Conservation (phyloP, 2,797 vertebrate species). For the Enteromius treurensis region DNA sequence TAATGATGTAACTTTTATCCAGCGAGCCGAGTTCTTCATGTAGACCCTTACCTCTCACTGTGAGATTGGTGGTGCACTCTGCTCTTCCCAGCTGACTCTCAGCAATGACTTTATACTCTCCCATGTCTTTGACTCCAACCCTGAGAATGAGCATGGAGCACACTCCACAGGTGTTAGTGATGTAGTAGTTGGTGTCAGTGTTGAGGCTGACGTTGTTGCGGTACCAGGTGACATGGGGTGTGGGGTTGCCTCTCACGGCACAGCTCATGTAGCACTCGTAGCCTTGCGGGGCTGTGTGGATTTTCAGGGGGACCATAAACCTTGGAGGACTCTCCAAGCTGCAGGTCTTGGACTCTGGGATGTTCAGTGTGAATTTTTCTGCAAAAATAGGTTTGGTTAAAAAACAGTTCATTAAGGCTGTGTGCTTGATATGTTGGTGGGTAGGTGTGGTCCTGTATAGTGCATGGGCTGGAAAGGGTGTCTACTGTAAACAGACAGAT, state of each 20-base stretch:
- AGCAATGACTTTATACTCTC: slow-evolving; percentile 84
- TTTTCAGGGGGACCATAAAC: slow-evolving; percentile 85
- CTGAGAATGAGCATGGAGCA: slow-evolving; percentile 87
- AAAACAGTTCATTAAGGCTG: background rate
- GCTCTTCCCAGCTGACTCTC: slow-evolving; percentile 82
- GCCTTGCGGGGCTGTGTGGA: slow-evolving; percentile 84
- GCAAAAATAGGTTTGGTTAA: slow-evolving; percentile 44
- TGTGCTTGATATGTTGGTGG: background rate
- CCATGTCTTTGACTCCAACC: slow-evolving; percentile 81
- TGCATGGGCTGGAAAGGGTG: background rate
- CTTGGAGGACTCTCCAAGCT: slow-evolving; percentile 79
- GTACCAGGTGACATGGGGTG: slow-evolving; percentile 88
- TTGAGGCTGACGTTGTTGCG: slow-evolving; percentile 83
- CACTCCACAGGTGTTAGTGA: slow-evolving; percentile 88
- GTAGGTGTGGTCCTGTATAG: background rate
- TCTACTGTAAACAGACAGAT: background rate
- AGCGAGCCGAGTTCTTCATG: background rate
- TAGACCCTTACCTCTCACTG: slow-evolving; percentile 81
- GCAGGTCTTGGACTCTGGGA: slow-evolving; percentile 72
- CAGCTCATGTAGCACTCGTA: slow-evolving; percentile 93
- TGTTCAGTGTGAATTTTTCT: slow-evolving; percentile 79
- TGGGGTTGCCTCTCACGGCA: slow-evolving; percentile 83
- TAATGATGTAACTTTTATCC: background rate
- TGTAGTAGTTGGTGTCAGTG: slow-evolving; percentile 79
- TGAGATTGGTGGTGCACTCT: slow-evolving; percentile 81